Evolutionary conservation across 2,797 vertebrate genomes (phyloP).

Genomic region (Esox masquinongy): DNA sequence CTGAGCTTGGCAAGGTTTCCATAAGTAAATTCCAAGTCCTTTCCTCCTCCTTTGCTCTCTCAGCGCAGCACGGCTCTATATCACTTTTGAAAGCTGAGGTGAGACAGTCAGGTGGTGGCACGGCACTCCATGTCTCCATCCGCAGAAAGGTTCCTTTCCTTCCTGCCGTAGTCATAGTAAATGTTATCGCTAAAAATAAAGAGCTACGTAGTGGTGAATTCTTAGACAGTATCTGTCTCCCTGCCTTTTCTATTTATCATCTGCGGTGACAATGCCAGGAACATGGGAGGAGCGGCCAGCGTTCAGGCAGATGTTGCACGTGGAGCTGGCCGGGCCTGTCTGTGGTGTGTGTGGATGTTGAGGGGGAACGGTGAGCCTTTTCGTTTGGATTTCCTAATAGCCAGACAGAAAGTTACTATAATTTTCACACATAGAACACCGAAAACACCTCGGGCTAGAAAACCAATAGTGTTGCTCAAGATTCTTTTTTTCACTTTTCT

Average conservation of each 20-base stretch:
- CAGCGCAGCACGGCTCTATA: not conserved
- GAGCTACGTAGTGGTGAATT: conserved; percentile 50
- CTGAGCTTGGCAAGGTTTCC: conserved; percentile 55
- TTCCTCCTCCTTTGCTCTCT: conserved; percentile 19
- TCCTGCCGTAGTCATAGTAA: conserved; percentile 42
- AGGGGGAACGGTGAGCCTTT: conserved; percentile 33
- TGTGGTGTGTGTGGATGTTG: not conserved
- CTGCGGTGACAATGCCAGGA: conserved; percentile 61
- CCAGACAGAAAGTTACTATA: conserved; percentile 26
- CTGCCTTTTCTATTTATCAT: conserved; percentile 59
- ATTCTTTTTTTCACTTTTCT: not conserved
- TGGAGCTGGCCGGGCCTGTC: conserved; percentile 13
- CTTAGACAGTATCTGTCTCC: conserved; percentile 51
- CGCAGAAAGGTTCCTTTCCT: conserved; percentile 2
- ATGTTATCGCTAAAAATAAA: conserved; percentile 63
- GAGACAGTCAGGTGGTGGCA: not conserved
- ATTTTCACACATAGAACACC: conserved; percentile 27
- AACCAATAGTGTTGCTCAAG: not conserved
- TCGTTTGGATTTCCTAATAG: conserved; percentile 44
- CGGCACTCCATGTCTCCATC: conserved; percentile 23
- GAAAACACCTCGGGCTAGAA: not conserved
- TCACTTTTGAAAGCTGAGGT: not conserved
- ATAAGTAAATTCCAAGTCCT: conserved; percentile 39
- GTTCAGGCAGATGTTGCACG: conserved; percentile 70
- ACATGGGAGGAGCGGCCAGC: conserved; percentile 57